A percentile compares a stretch with the other conserved stretches of the same genome.
Evolutionary conservation across 2,113 vertebrate genomes (phyloP).

Genomic region (Ageneiosus marmoratus): DNA sequence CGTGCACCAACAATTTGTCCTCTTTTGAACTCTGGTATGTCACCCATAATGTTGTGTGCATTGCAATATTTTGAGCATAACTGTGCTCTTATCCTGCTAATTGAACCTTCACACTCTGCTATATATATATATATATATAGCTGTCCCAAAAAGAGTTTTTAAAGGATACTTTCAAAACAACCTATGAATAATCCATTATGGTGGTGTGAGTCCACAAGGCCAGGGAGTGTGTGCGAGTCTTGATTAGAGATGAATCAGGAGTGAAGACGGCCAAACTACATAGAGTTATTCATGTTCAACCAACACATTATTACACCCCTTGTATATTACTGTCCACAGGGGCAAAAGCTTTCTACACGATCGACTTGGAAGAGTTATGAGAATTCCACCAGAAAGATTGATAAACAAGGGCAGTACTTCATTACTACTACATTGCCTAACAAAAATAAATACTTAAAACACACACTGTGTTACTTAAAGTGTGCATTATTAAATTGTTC

Average conservation of each 20-base stretch:
- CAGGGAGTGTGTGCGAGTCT: conserved; percentile 4
- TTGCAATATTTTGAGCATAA: no score
- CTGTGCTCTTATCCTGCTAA: no score
- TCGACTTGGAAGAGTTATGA: neutral
- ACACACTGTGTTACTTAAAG: neutral
- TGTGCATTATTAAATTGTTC: no score
- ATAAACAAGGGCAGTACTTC: neutral
- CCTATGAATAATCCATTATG: conserved; percentile 30
- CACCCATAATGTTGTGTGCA: no score
- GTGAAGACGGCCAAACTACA: neutral
- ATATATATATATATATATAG: no score
- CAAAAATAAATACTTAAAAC: neutral
- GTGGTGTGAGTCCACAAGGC: conserved; percentile 9
- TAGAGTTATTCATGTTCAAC: neutral
- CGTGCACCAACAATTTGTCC: no score
- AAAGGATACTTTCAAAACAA: conserved; percentile 25
- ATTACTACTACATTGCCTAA: neutral
- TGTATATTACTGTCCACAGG: neutral
- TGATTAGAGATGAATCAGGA: conserved; percentile 13
- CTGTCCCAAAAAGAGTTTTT: conserved; percentile 23
- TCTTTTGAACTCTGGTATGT: no score
- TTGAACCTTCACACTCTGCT: no score
- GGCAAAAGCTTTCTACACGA: neutral
- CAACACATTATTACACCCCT: neutral
- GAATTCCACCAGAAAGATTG: neutral